Base-by-base conservation (phyloP, 35 echinoderm and acorn worm species). In the Hemicentrotus pulcherrimus region DNA sequence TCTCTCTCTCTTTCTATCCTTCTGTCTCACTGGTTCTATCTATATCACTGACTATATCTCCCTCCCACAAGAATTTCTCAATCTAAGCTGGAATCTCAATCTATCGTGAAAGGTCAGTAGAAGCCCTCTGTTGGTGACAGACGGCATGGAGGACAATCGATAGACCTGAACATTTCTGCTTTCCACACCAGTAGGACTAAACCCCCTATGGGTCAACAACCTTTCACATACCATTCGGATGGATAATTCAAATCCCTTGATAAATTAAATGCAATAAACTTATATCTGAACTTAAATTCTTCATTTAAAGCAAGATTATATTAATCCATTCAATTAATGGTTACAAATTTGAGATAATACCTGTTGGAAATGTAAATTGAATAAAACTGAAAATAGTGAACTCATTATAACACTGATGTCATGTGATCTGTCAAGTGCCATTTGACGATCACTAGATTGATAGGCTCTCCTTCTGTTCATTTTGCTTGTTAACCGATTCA, bases 91-190 rank as follows among this genome's bases (percentile, higher is more conserved):
- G 24, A 78, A 78, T 78, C 65, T 78, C 0, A 30, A 22, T 78
- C 4, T 78, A 78, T 78, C 65, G 5, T 28, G 65, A 78, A 78
- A 78, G 65, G 65, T 78, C 65, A 78, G 65, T 78, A 6, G 6
- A 8, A 78, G 65, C 65, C 65, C 65, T 78, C 65, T 78, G 4
- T 78, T n/a, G 65, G 19, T n/a, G 65, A 78, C 18, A 78, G 65
- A 78, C 28, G 3, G 65, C 65, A 78, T 78, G 65, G 65, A 78
- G 65, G 65, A 78, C 65, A 28, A 78, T 78, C 65, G 65, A 22
- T 28, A 78, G 65, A 78, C 65, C 65, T 78, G 18, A 78, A 78
- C 65, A 78, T 78, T 78, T 78, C 65, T 78, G 65, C 65, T 78
- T 78, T 78, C 65, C 65, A 78, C 65, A n/a, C 28, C 65, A n/a